Conservation (phyloP, 2,113 vertebrate genomes). For the Ictalurus furcatus region DNA sequence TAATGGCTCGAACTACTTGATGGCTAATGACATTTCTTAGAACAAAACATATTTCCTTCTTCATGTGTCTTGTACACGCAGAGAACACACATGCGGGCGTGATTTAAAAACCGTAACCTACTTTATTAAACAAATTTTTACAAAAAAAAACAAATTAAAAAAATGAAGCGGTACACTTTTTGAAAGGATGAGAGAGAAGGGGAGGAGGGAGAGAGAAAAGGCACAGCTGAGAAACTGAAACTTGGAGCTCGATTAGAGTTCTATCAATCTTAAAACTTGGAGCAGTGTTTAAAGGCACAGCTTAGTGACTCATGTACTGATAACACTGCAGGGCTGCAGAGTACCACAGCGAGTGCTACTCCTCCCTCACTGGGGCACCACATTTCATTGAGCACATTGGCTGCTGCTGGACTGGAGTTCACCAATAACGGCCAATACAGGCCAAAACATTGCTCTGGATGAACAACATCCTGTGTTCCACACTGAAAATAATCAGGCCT, state of each 20-base stretch:
- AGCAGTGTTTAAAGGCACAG: slow-evolving; percentile 19
- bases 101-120: neutral
- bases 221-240: slow-evolving; percentile 18
- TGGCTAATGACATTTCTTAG: neutral
- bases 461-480: neutral
- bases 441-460: neutral
- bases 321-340: slow-evolving; percentile 6
- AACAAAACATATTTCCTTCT: neutral
- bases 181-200: neutral
- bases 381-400: neutral
- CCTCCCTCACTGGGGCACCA: neutral
- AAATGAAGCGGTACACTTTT: neutral
- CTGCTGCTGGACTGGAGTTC: neutral
- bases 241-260: slow-evolving; percentile 7
- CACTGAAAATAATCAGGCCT: neutral
- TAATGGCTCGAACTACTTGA: neutral
- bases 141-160: neutral
- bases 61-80: neutral
- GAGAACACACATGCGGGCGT: neutral
- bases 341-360: neutral
- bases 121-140: neutral
- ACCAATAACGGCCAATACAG: neutral
- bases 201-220: neutral
- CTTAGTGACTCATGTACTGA: slow-evolving; percentile 31
- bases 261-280: slow-evolving; percentile 8